These are phyloP conservation scores for Phragmatobia fuliginosa DNA, from an alignment of 2,888 invertebrate genomes.

Conservation along the genomic window DNA sequence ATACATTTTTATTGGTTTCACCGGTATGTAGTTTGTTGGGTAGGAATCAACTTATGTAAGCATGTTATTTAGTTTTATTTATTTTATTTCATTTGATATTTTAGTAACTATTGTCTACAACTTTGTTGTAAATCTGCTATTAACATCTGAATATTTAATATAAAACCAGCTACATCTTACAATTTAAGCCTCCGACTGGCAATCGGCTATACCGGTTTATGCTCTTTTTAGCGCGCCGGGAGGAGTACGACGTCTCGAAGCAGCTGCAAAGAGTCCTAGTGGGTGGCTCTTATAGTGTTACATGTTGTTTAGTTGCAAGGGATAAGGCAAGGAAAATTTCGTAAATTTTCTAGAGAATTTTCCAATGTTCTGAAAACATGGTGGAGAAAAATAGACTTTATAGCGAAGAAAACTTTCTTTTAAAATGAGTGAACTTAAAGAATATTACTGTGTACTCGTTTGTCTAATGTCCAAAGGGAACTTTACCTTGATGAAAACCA, in stretches of 20 bases:
- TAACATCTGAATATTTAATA: background rate
- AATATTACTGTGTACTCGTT: no score
- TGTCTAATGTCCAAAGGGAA: no score
- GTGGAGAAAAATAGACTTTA: background rate
- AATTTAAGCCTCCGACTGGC: conserved; percentile 54
- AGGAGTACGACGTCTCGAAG: conserved; percentile 71
- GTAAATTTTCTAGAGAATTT: conserved; percentile 6
- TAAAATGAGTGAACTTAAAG: background rate
- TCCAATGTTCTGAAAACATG: background rate
- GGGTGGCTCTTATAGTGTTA: conserved; percentile 38
- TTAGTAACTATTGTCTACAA: no score
- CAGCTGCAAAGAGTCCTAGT: conserved; percentile 57
- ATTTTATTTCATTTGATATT: no score
- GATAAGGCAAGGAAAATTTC: conserved; percentile 18
- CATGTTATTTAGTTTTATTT: no score
- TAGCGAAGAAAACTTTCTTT: background rate
- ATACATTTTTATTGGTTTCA: no score
- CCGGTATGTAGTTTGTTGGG: no score
- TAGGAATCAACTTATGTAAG: no score
- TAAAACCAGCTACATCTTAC: conserved; percentile 35
- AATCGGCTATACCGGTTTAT: conserved; percentile 76
- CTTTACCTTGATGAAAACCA: no score
- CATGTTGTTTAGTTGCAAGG: conserved; percentile 34
- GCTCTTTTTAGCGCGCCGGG: conserved; percentile 80
- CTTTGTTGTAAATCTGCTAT: no score